Evolutionary conservation across 1,140 invertebrate genomes (phyloP).

Genomic region (Anagrus nilaparvatae): DNA sequence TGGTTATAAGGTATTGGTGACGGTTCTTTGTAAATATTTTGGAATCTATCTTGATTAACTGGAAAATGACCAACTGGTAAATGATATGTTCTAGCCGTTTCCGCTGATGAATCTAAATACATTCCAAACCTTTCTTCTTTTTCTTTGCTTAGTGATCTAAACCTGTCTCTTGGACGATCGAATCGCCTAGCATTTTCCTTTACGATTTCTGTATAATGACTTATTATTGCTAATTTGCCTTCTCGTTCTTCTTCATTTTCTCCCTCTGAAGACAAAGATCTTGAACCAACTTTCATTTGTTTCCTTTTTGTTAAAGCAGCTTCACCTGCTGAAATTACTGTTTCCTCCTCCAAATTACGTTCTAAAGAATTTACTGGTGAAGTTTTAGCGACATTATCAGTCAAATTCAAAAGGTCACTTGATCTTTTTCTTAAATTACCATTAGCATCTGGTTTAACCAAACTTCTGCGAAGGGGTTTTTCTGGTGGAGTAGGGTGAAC

Average conservation of each 20-base stretch:
- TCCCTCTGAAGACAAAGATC: constrained; percentile 43
- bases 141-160: constrained; percentile 10
- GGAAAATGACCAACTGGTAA: no score
- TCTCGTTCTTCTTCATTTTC: constrained; percentile 50
- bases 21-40: no score
- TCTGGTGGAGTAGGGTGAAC: constrained; percentile 28
- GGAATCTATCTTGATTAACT: no score
- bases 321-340: constrained; percentile 32
- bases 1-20: no score
- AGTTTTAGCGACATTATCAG: no score
- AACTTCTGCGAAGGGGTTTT: constrained; percentile 26
- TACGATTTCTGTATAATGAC: constrained; percentile 73
- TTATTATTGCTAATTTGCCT: constrained; percentile 50
- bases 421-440: no score
- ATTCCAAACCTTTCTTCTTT: no score
- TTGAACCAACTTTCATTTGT: constrained; percentile 25
- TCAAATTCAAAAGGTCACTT: no score
- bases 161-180: constrained; percentile 9
- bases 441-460: no score
- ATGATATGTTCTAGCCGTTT: no score
- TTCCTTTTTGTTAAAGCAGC: constrained; percentile 36
- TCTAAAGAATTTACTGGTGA: no score
- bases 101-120: no score
- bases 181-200: constrained; percentile 45
- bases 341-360: constrained; percentile 28